Conservation (phyloP, 2,113 vertebrate genomes). For the Heliornis fulica region DNA sequence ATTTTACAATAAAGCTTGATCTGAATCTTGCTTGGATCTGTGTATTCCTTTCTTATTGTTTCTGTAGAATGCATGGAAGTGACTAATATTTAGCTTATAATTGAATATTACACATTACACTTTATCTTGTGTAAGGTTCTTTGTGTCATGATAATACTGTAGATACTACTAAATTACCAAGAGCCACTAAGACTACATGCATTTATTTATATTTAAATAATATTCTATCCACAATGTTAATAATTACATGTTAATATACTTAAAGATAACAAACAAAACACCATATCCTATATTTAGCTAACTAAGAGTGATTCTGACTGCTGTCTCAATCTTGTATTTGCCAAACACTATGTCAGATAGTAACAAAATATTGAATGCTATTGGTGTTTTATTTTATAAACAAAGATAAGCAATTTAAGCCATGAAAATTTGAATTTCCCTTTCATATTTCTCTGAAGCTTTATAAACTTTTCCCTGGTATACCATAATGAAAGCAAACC, state of each 20-base stretch:
- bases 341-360: not conserved
- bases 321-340: not conserved
- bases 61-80: not conserved
- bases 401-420: not conserved
- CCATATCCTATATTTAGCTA: not conserved
- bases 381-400: not conserved
- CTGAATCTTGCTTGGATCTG: not conserved
- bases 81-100: not conserved
- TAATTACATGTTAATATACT: not conserved
- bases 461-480: not conserved
- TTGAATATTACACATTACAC: not conserved
- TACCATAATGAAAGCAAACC: not conserved
- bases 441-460: not conserved
- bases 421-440: not conserved
- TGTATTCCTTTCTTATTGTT: not conserved
- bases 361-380: not conserved
- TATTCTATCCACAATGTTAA: not conserved
- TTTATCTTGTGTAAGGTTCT: not conserved
- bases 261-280: not conserved
- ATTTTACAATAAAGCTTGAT: not conserved
- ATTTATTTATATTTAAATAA: not conserved
- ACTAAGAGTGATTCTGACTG: not conserved
- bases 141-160: not conserved
- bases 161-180: not conserved
- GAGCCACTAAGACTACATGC: not conserved